A percentile compares a stretch with the other conserved stretches of the same genome.
Evolutionary conservation across 2,797 vertebrate species (phyloP).

Genomic region (Bufotes viridis): DNA sequence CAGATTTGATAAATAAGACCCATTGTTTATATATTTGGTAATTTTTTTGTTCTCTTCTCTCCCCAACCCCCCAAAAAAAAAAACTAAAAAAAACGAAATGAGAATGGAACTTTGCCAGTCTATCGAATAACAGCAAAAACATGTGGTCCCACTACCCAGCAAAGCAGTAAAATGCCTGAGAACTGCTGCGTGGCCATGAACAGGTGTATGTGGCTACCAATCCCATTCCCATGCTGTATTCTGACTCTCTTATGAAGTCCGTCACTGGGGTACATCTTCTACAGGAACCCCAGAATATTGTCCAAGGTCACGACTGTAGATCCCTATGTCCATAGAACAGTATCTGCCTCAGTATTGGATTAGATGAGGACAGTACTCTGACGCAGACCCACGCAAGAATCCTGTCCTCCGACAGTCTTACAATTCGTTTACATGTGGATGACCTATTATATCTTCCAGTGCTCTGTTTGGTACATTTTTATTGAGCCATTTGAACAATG

Average conservation of each 20-base stretch:
- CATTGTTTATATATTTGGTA: background rate
- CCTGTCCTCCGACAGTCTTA: background rate
- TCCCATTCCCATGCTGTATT: background rate
- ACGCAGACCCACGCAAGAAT: too few species aligned
- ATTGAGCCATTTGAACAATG: conserved; percentile 17
- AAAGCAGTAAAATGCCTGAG: background rate
- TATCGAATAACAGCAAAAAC: background rate
- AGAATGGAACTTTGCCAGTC: background rate
- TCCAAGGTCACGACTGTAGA: background rate
- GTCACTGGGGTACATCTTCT: background rate
- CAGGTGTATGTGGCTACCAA: too few species aligned
- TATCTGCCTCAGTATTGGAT: too few species aligned
- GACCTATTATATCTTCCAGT: background rate
- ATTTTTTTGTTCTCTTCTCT: background rate
- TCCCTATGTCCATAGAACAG: background rate
- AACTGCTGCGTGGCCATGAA: background rate
- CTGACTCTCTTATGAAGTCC: background rate
- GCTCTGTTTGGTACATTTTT: background rate
- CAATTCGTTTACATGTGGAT: background rate
- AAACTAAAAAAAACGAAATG: too few species aligned
- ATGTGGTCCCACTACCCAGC: background rate
- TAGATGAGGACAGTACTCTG: too few species aligned
- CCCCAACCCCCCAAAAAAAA: too few species aligned
- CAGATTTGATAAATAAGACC: too few species aligned
- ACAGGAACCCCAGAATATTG: background rate